These are phyloP conservation scores for Scrobipalpa atriplicella DNA, from an alignment of 2,888 invertebrate species.

Conservation along the genomic window DNA sequence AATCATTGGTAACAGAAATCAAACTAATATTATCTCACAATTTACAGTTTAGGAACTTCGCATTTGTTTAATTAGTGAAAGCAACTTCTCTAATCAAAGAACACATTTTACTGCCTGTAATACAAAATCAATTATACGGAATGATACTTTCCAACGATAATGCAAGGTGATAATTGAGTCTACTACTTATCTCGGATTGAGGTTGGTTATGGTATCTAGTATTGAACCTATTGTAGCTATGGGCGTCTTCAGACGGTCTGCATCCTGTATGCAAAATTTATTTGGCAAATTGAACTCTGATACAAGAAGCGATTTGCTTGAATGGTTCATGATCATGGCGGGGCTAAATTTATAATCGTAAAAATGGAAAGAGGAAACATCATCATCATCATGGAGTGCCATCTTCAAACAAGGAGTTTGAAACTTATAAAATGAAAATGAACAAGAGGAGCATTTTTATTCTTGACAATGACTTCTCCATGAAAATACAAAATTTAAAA, in stretches of 20 bases:
- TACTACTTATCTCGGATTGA: constrained; percentile 20
- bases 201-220: background rate
- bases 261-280: background rate
- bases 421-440: too few species aligned
- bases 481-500: too few species aligned
- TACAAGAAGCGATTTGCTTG: background rate
- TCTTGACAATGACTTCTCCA: too few species aligned
- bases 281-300: background rate
- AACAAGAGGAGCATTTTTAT: too few species aligned
- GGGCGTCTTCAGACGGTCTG: background rate
- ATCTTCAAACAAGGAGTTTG: too few species aligned
- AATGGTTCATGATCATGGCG: too few species aligned
- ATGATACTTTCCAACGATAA: constrained; percentile 29
- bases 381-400: too few species aligned
- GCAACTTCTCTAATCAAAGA: constrained; percentile 19
- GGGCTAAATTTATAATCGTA: too few species aligned
- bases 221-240: background rate
- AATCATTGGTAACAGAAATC: too few species aligned
- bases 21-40: background rate
- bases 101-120: constrained; percentile 21
- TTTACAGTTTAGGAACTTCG: background rate
- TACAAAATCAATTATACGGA: constrained; percentile 29
- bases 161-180: constrained; percentile 24
- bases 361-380: too few species aligned
- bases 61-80: constrained; percentile 7